A percentile compares a stretch with the other conserved stretches of the same genome.
Conservation (phyloP, 2,113 vertebrate species). For the Ailuropoda melanoleuca region DNA sequence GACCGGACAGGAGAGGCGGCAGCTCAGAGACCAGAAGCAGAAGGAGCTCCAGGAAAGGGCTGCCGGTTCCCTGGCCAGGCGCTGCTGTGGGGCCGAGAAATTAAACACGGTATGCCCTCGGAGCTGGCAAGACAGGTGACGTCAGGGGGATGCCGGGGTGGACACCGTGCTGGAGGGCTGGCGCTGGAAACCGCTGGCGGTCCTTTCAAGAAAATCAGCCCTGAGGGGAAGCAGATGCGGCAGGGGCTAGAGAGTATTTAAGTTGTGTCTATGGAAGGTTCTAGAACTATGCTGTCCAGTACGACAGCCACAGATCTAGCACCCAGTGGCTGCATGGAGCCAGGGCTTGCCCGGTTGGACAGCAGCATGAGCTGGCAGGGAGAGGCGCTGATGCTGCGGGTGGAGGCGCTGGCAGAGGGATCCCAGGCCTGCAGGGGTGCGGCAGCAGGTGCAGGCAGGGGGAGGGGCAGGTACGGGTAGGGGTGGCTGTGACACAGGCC, state of each 20-base stretch:
- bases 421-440: neutral
- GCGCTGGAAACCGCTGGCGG: fast-evolving
- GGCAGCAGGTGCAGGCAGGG: neutral
- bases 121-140: neutral
- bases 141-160: neutral
- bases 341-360: fast-evolving
- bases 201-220: neutral
- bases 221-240: neutral
- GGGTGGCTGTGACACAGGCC: neutral
- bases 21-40: fast-evolving
- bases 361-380: fast-evolving
- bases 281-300: neutral
- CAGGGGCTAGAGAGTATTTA: fast-evolving
- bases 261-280: neutral
- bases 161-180: fast-evolving
- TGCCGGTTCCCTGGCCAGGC: neutral
- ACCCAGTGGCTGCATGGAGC: fast-evolving
- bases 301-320: fast-evolving
- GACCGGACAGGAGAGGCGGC: fast-evolving
- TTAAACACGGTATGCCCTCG: neutral
- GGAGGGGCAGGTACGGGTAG: neutral
- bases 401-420: no score
- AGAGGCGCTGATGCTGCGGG: neutral
- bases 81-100: neutral
- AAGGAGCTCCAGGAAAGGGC: no score